Evolutionary conservation across 2,113 vertebrate genomes (phyloP).

Genomic region (Alosa alosa): DNA sequence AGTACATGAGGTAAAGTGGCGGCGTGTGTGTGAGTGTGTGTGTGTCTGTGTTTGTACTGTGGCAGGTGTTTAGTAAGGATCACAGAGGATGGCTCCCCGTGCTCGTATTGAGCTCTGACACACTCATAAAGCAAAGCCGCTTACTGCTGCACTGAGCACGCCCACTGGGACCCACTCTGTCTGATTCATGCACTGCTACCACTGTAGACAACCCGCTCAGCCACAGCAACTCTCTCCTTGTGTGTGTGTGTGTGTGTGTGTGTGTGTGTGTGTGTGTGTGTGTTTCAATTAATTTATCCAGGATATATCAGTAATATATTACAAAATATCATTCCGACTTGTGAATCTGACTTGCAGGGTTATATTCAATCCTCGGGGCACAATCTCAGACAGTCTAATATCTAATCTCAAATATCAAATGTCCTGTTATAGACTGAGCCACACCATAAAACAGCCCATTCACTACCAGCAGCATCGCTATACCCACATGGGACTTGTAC

Average conservation of each 20-base stretch:
- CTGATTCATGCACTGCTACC: background rate
- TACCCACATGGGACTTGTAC: too few species aligned
- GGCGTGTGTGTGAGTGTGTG: background rate
- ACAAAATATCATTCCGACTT: too few species aligned
- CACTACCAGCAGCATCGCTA: too few species aligned
- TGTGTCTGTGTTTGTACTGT: background rate
- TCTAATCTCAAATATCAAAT: background rate
- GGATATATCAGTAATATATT: too few species aligned
- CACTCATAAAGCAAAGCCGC: background rate
- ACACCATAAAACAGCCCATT: background rate
- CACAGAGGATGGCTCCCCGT: background rate
- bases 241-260: conserved; percentile 41
- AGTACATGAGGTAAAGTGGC: background rate
- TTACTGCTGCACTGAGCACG: background rate
- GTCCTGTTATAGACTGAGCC: background rate
- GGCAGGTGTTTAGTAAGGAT: conserved; percentile 3
- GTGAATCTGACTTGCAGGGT: background rate
- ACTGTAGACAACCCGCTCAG: background rate
- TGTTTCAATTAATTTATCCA: conserved; percentile 11
- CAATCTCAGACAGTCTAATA: background rate
- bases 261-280: conserved; percentile 32
- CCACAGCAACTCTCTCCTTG: conserved; percentile 30
- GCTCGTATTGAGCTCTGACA: conserved; percentile 7
- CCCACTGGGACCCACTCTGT: background rate
- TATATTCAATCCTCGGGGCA: background rate